Conservation (phyloP, 1,140 invertebrate species). For the Temnothorax curvispinosus region DNA sequence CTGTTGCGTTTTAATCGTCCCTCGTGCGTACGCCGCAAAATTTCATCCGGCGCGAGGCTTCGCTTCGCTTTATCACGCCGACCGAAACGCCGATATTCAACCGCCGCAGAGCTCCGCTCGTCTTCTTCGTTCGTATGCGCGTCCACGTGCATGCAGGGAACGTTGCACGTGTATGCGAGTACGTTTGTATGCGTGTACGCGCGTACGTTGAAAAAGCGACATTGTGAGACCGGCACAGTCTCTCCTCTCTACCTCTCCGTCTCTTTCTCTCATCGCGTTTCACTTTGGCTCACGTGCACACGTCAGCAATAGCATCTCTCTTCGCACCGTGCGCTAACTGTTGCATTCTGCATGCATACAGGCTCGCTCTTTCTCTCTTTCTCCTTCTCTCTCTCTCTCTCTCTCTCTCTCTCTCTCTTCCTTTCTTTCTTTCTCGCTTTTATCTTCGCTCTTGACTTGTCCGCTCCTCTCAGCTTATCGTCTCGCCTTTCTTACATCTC, state of each 20-base stretch:
- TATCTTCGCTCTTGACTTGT: constrained; percentile 14
- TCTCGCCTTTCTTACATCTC: constrained; percentile 32
- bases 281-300: constrained; percentile 55
- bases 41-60: constrained; percentile 64
- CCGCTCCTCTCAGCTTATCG: constrained; percentile 35
- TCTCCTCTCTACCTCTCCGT: not conserved
- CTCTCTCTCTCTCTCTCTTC: constrained; percentile 17
- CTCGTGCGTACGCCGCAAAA: constrained; percentile 57
- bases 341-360: constrained; percentile 40
- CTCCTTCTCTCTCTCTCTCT: not conserved
- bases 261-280: constrained; percentile 48
- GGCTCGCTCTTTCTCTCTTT: constrained; percentile 7
- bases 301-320: constrained; percentile 51
- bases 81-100: constrained; percentile 73
- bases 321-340: constrained; percentile 28
- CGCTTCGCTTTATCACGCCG: constrained; percentile 57
- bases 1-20: constrained; percentile 66
- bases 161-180: not conserved
- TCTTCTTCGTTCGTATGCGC: constrained; percentile 10
- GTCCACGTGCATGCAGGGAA: not conserved
- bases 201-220: constrained; percentile 47
- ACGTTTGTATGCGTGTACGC: not conserved
- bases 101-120: constrained; percentile 4
- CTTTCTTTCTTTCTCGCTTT: constrained; percentile 10
- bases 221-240: constrained; percentile 34